Evolutionary conservation across 2,888 invertebrate genomes (phyloP), one percentile per base, ranked within the genome.

Genomic region (Hypsopygia costalis): DNA sequence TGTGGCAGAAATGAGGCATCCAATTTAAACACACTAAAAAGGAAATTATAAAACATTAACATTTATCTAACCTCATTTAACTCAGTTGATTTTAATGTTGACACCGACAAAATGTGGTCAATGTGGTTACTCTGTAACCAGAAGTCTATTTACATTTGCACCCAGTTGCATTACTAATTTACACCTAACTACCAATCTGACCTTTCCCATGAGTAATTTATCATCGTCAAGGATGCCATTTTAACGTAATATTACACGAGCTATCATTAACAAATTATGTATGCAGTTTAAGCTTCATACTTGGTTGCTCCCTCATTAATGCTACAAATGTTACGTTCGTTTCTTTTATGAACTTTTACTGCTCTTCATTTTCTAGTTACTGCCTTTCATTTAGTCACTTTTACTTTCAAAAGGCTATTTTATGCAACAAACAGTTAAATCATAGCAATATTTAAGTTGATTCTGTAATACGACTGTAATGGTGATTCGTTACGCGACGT

Each of bases 191-290:
- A 34, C 12, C 38, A 30, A 36, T 29, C 28, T 32, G 42, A 41
- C 41, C 35, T 46, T 46, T 46, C 40, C 25, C 43, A 46, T 39
- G 40, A 16, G 28, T 31, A 43, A 41, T 38, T 32, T 28, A 37
- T 40, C 34, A 37, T 42, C 27, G 27, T 46, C 38, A 43, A 40
- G 37, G 38, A 41, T 34, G 34, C 34, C 25, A 27, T 36, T 20
- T 29, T 21, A 30, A 30, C 30, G 10, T 39, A 39, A 36, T 22
- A 28, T 39, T 36, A 39, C 41, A 38, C 31, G 25, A 31, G 25
- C 11, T 9, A 36, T 32, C 32, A 32, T 32, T 28, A 27, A 9
- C 16, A 27, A 12, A 12, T n/a, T n/a, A n/a, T n/a, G n/a, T n/a
- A 33, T 25, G 38, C 27, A 32, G 25, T 33, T 16, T 4, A 32